phyloP scores from a whole-genome alignment of 2,888 invertebrate genomes.

The Xestia sexstrigata region DNA sequence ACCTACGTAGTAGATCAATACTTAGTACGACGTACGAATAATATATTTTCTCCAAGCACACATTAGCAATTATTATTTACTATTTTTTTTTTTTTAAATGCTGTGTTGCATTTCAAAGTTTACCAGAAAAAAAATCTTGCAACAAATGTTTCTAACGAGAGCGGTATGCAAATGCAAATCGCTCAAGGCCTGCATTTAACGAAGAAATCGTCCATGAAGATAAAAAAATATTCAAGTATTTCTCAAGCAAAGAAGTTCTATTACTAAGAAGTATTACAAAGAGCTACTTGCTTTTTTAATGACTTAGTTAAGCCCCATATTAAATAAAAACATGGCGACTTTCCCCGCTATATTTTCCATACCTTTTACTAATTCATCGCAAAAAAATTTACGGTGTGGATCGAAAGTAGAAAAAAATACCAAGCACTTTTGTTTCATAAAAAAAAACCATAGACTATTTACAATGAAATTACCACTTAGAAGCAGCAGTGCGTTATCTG shows the following conservation, averaged over 20 bases:
- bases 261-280: not conserved
- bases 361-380: conserved; percentile 40
- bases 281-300: not conserved
- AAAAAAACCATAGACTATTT: conserved; percentile 67
- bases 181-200: conserved; percentile 1
- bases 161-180: conserved; percentile 12
- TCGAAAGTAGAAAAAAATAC: conserved; percentile 37
- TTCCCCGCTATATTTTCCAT: conserved; percentile 11
- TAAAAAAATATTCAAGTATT: conserved; percentile 5
- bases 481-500: conserved; percentile 75
- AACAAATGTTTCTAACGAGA: not conserved
- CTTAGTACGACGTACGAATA: not conserved
- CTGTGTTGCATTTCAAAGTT: not conserved
- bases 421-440: conserved; percentile 53
- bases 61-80: not conserved
- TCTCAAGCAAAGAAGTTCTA: not conserved
- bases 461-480: conserved; percentile 74
- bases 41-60: not conserved
- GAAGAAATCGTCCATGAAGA: conserved; percentile 7
- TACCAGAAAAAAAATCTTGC: not conserved
- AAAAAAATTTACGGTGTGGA: conserved; percentile 34
- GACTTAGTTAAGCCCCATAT: not conserved
- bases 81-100: too few species aligned
- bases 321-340: not conserved
- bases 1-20: not conserved